Evolutionary conservation across 2,797 vertebrate genomes (phyloP), one percentile per base, ranked within the genome.

Genomic region (Premnoplex brunnescens): DNA sequence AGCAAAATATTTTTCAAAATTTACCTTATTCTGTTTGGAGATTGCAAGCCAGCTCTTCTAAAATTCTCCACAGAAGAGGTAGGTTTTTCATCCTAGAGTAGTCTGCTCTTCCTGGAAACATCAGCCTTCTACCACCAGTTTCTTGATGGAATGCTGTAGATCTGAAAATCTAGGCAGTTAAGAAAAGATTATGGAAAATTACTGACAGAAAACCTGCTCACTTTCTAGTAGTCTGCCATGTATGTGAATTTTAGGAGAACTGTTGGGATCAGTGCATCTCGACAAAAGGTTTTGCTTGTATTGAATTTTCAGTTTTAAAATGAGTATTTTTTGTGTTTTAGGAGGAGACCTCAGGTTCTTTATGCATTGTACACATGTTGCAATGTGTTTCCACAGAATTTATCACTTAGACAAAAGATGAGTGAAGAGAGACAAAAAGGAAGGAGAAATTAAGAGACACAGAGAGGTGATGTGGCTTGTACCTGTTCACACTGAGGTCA

Each of bases 401-500:
- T 90, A 69, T 66, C 59, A 52, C 67, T 93, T 78, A 92, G 69
- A 34, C 62, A 92, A 89, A 84, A 95, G 88, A 78, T 88, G 36
- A 86, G 73, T 86, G 66, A 90, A 91, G 79, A 83, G 56, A 83
- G 43, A 73, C 64, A 86, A 78, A 96, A 81, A 78, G 46, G 34
- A 89, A 91, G 26, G 62, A 93, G 79, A 85, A 94, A 63, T 92
- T 89, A 89, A 60, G 79, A 95, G 66, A 19, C 85, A 81, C 62
- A 81, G 54, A 85, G 32, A 34, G 77, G 41, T 87, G 88, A 78
- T 81, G n/a, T 81, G 91, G 28, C 62, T 92, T 94, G 46, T 66
- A 74, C 30, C 52, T 95, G 62, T 41, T 93, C 85, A 89, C 64
- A 28, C 49, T 43, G 89, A 91, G 82, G 75, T 89, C 66, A 93